Evolutionary conservation across 2,797 vertebrate genomes (phyloP), one percentile per base, ranked within the genome.

Genomic region (Megalops cyprinoides): DNA sequence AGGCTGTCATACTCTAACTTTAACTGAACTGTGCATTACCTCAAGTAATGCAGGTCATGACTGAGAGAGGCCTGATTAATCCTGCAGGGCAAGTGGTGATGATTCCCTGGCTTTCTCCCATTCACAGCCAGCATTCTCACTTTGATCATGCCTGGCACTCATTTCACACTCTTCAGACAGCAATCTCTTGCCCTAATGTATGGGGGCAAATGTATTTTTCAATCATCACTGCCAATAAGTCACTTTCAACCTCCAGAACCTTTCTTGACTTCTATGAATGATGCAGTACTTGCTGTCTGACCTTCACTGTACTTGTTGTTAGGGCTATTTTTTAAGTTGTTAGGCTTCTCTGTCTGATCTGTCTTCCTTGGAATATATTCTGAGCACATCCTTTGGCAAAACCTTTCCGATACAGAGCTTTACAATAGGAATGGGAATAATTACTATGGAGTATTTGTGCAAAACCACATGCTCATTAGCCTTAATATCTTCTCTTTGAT

Each of bases 111-210:
- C 84, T 69, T 78, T 55, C 37, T 37, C 34, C 80, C 82, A 81
- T 87, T 86, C 84, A 79, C 84, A 85, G 82, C 67, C 4, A 42
- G 48, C 80, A 86, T 34, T 82, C 77, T 82, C 56, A 83, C 87
- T 89, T 88, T 85, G 83, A 91, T 92, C 86, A 87, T 49, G 82
- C 79, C 84, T 79, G 83, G 78, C 81, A 89, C 85, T 88, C 83
- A 89, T 90, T 92, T 91, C 86, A 89, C 89, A 91, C 82, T 74
- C 3, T 60, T 58, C 23, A 42, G 23, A 55, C 76, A 75, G 31
- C 55, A 71, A 20, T 77, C 28, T 81, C 56, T 31, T 73, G 53
- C 48, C 51, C 79, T 60, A 42, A 79, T 79, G 69, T 48, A 82
- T 60, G 82, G 5, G 14, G 65, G 1, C 20, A 42, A 69, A 18